Evolutionary conservation across 1,140 invertebrate genomes (phyloP), one percentile per base, ranked within the genome.

Genomic region (Drosophila sp.): DNA sequence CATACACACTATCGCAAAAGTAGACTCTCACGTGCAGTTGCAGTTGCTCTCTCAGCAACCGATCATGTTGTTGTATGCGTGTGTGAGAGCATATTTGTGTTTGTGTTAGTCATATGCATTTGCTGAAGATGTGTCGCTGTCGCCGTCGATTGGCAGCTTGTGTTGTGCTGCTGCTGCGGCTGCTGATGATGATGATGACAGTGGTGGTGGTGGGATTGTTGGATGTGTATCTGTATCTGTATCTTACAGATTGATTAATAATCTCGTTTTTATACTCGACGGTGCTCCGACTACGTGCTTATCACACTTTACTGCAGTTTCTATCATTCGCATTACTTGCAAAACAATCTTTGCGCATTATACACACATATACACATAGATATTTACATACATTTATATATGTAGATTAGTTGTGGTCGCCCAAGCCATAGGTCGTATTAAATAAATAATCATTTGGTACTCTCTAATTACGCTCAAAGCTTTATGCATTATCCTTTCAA

Each of bases 191-290:
- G 29, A 18, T 62, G 32, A 48, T 72, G 56, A 0, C 61, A 8
- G 11, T 59, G 34, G 45, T 67, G 36, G 54, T 65, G 70, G 63
- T 69, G 64, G 65, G 57, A 48, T 62, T 74, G 74, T 72, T 72
- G 80, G 70, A 72, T 82, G 76, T 83, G 80, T 82, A 83, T 86
- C 82, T 82, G 67, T 89, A 51, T 89, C 82, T 82, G 64, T 89
- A 51, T 89, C 82, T 89, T 87, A 70, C 72, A 86, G 82, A 87
- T 87, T 87, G 82, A 87, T 87, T 87, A 87, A 87, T 87, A 87
- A 87, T 87, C 82, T 87, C 83, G 82, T 87, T 87, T 89, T 70
- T 69, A 48, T 62, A 74, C 72, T 40, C 65, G 11, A 21, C 70
- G 56, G 38, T 51, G 72, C 64, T 72, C 67, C 56, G 50, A 56